These are phyloP conservation scores for Pangasius mekongensis DNA, from an alignment of 2,797 vertebrate genomes.

Conservation along the genomic window DNA sequence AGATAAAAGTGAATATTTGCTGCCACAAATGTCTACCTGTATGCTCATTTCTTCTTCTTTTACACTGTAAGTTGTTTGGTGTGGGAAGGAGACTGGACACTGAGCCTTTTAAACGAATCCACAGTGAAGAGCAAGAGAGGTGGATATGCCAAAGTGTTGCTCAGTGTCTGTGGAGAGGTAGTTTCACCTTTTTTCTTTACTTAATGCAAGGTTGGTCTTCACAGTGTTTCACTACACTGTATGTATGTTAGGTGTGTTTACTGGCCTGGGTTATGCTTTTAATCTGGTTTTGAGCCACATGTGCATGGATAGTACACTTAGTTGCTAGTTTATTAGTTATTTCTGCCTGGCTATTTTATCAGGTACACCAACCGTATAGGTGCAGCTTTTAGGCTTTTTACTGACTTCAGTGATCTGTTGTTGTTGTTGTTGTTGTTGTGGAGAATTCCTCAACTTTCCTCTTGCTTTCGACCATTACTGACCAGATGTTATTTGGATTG, in stretches of 20 bases:
- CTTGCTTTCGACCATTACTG: neutral
- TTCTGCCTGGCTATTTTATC: neutral
- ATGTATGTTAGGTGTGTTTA: neutral
- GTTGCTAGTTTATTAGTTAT: neutral
- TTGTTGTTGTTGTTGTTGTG: neutral
- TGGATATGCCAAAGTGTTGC: conserved; percentile 80
- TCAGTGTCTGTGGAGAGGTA: conserved; percentile 81
- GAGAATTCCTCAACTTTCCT: neutral
- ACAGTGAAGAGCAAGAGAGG: conserved; percentile 75
- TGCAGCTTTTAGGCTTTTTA: neutral
- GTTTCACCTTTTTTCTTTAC: neutral
- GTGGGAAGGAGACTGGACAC: conserved; percentile 85
- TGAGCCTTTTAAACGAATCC: conserved; percentile 74
- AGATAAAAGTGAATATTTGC: neutral
- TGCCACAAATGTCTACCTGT: neutral
- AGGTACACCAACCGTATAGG: neutral
- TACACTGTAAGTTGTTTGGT: conserved; percentile 78
- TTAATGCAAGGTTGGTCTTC: neutral
- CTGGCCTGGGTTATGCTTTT: neutral
- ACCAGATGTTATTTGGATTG: neutral
- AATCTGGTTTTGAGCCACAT: neutral
- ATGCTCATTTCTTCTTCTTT: neutral
- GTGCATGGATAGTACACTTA: neutral
- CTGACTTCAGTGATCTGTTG: neutral
- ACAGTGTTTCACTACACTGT: neutral